A percentile compares a stretch with the other conserved stretches of the same genome.
phyloP scores from a whole-genome alignment of 2,797 vertebrate genomes.

The Anomalospiza imberbis region DNA sequence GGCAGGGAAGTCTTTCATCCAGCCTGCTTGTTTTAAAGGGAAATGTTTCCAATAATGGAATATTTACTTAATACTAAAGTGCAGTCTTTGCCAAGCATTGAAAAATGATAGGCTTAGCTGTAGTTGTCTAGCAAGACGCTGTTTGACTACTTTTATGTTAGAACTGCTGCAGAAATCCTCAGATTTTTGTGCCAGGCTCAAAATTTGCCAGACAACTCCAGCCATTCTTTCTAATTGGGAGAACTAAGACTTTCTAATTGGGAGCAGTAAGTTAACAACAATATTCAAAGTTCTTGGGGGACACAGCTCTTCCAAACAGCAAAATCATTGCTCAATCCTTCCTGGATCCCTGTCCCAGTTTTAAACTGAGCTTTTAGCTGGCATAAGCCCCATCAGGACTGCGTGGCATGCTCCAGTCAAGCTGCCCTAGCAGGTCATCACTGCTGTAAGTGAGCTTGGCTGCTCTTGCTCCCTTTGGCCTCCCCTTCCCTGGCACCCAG shows the following conservation, averaged over 20 bases:
- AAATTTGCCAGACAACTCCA: not conserved
- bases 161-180: not conserved
- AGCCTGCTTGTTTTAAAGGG: not conserved
- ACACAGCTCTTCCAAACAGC: not conserved
- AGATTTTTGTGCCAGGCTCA: not conserved
- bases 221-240: not conserved
- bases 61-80: not conserved
- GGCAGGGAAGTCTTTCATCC: constrained; percentile 12
- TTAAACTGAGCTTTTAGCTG: not conserved
- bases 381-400: not conserved
- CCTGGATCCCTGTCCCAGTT: rapidly evolving
- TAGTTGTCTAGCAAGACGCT: not conserved
- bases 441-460: not conserved
- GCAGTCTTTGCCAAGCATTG: not conserved
- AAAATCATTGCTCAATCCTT: rapidly evolving
- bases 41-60: not conserved
- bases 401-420: not conserved
- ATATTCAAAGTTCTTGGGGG: not conserved
- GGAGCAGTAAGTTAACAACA: not conserved
- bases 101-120: not conserved
- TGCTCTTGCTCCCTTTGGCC: not conserved
- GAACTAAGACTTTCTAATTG: not conserved
- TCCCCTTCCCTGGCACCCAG: not conserved
- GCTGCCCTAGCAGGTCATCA: not conserved
- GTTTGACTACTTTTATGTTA: not conserved